A percentile compares a stretch with the other conserved stretches of the same genome.
Conservation (phyloP, 2,113 vertebrate species). For the Gadus chalcogrammus region DNA sequence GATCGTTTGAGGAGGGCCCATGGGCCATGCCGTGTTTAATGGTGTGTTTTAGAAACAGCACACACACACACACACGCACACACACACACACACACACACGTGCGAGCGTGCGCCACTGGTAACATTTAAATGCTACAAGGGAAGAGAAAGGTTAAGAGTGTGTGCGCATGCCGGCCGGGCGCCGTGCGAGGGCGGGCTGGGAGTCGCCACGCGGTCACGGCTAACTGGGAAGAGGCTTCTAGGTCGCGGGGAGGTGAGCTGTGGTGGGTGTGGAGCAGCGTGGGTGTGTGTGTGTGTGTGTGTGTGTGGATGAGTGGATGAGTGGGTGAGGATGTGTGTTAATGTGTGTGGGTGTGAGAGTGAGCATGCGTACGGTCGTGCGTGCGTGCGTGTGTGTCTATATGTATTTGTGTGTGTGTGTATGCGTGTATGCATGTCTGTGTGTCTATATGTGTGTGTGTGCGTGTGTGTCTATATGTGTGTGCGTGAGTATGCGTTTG, state of each 20-base stretch:
- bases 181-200: constrained; percentile 4
- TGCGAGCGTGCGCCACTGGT: constrained; percentile 18
- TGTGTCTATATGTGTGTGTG: no score
- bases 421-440: no score
- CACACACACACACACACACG: constrained; percentile 1
- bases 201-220: constrained; percentile 4
- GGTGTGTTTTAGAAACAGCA: constrained; percentile 40
- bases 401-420: no score
- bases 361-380: no score
- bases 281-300: neutral
- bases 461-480: no score
- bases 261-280: neutral
- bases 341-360: no score
- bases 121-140: constrained; percentile 56
- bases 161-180: constrained; percentile 14
- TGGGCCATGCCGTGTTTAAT: constrained; percentile 45
- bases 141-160: constrained; percentile 49
- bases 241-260: no score
- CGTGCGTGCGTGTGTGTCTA: no score
- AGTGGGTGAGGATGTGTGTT: neutral
- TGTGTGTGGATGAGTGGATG: no score
- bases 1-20: constrained; percentile 36
- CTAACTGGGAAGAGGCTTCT: neutral
- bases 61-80: no score
- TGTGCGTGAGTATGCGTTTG: no score